phyloP scores from a whole-genome alignment of 2,113 vertebrate genomes.

The Malurus melanocephalus region DNA sequence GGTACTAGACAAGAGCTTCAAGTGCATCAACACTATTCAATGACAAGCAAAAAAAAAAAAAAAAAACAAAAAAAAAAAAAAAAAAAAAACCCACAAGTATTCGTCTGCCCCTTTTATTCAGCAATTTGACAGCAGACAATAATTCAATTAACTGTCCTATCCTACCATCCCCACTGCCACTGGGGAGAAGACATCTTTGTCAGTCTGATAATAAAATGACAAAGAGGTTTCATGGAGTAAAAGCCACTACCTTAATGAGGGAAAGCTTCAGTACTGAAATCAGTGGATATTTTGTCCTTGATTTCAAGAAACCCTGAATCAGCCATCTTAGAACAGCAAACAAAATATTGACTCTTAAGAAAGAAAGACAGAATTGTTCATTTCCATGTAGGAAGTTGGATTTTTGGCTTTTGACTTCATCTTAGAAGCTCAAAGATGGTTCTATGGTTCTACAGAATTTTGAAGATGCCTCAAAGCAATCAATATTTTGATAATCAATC shows the following conservation, averaged over 20 bases:
- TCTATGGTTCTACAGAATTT: not conserved
- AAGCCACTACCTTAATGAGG: not conserved
- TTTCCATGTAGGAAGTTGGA: not conserved
- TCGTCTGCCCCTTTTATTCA: not conserved
- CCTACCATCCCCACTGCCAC: not conserved
- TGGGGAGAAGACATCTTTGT: conserved; percentile 1
- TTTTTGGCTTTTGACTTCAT: not conserved
- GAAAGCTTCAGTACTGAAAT: not conserved
- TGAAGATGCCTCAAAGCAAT: not conserved
- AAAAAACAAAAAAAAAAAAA: not conserved
- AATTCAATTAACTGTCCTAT: conserved; percentile 32
- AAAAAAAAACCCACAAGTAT: not conserved
- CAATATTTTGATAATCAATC: not conserved
- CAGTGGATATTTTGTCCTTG: not conserved
- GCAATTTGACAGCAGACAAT: conserved; percentile 11
- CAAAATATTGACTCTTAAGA: not conserved
- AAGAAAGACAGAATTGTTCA: not conserved
- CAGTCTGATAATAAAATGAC: not conserved
- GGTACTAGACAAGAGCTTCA: not conserved
- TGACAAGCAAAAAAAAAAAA: not conserved
- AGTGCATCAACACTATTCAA: conserved; percentile 3
- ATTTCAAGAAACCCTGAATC: not conserved
- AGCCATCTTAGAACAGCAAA: not conserved
- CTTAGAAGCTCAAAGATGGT: not conserved
- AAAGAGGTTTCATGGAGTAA: not conserved